Base-by-base conservation (phyloP, 2,888 invertebrate genomes). In the Agriopis marginaria region DNA sequence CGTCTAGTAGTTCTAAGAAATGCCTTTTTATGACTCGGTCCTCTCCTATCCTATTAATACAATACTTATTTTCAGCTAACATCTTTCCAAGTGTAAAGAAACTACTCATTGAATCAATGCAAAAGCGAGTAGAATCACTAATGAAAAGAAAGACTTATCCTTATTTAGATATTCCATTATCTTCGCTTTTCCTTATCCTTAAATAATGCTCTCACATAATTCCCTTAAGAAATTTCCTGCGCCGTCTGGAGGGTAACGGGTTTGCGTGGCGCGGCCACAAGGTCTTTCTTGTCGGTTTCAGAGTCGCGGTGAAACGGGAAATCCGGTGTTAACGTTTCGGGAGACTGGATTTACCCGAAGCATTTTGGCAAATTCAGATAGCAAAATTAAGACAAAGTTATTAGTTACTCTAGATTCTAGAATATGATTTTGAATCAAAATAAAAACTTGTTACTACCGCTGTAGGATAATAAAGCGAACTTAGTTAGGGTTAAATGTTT, bases 221-320 rank as follows among this genome's bases (percentile, higher is more conserved):
- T 77, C 74, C 72, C 76, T 70, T 65, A 75, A 70, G 72, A 74
- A 69, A 75, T 78, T 72, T 79, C 74, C 74, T 80, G 64, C 77
- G 75, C 79, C 69, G 67, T 73, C 73, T 71, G 72, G 78, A 77
- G 79, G 77, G 76, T 78, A 79, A 82, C 75, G 72, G 77, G 78
- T 80, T 81, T 81, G 75, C 78, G 79, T 77, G 74, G 75, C 81
- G 80, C 74, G 74, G 68, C 64, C 61, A 79, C 84, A 85, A 87
- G 83, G 84, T 83, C 83, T 80, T 69, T 75, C 51, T 63, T 65
- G 83, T 82, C 83, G 81, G 70, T 75, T 45, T 65, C 63, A 39
- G 32, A 73, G 63, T 75, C 63, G 68, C 67, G 75, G 66, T 66
- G 71, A 72, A 65, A 76, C 68, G 78, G 76, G 76, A 73, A 74